Conservation (phyloP, 2,113 vertebrate genomes). For the Pleuronectes platessa region DNA sequence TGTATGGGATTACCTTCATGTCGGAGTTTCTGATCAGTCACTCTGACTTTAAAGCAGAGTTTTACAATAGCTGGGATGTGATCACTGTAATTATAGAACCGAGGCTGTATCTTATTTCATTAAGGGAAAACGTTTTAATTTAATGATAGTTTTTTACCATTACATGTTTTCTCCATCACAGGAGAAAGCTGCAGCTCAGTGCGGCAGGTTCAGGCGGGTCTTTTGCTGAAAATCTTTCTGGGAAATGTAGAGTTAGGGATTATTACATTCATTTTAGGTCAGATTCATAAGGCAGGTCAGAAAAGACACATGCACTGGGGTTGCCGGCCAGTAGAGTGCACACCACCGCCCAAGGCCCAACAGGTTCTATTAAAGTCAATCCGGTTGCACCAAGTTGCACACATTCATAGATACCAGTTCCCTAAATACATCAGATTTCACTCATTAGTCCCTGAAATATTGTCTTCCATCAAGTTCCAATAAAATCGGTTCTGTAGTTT, state of each 20-base stretch:
- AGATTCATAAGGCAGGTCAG: too few species aligned
- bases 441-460: too few species aligned
- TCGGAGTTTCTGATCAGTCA: neutral
- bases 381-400: too few species aligned
- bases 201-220: neutral
- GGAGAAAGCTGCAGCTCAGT: neutral
- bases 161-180: neutral
- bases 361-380: too few species aligned
- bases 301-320: too few species aligned
- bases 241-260: neutral
- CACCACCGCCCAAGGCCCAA: too few species aligned
- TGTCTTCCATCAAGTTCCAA: too few species aligned
- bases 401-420: too few species aligned
- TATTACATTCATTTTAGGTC: neutral
- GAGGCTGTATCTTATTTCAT: neutral
- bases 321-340: too few species aligned
- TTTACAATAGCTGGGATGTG: neutral
- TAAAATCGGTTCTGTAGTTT: too few species aligned
- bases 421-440: too few species aligned
- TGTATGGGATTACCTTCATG: conserved; percentile 17
- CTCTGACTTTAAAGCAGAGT: neutral
- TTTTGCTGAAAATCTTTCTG: neutral
- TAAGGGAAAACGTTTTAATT: neutral
- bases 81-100: neutral
- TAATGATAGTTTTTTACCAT: neutral